Percentiles rank a stretch among this genome's conserved stretches.
phyloP scores from a whole-genome alignment of 2,888 invertebrate species.

The Escarpia spicata region DNA sequence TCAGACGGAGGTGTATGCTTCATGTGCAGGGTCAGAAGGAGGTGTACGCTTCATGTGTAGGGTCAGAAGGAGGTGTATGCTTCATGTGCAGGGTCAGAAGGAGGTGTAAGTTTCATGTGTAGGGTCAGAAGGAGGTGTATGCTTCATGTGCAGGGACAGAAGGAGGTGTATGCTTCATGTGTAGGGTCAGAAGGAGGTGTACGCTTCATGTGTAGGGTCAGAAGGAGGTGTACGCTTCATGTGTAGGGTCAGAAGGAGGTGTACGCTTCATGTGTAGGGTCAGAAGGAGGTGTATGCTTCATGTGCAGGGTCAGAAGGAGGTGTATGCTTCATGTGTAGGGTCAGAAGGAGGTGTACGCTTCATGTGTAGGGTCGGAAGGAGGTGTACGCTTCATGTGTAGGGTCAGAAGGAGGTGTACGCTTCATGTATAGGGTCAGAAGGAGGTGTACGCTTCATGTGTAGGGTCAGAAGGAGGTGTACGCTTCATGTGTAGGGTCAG shows the following conservation, averaged over 20 bases:
- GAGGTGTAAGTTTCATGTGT: slow-evolving; percentile 54
- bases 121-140: slow-evolving; percentile 57
- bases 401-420: slow-evolving; percentile 56
- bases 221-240: slow-evolving; percentile 54
- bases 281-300: slow-evolving; percentile 58
- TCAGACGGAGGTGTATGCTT: too few species aligned
- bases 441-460: too few species aligned
- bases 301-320: too few species aligned
- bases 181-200: slow-evolving; percentile 54
- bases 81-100: slow-evolving; percentile 40
- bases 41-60: slow-evolving; percentile 52
- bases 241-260: slow-evolving; percentile 51
- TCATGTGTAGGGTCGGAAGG: too few species aligned
- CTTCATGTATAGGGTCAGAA: too few species aligned
- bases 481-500: too few species aligned
- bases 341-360: slow-evolving; percentile 57
- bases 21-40: slow-evolving; percentile 43
- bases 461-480: slow-evolving; percentile 57
- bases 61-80: slow-evolving; percentile 53
- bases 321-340: slow-evolving; percentile 28
- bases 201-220: slow-evolving; percentile 43
- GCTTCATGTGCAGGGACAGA: too few species aligned
- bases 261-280: slow-evolving; percentile 46
- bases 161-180: not conserved
- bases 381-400: not conserved